Percentiles rank a stretch among this genome's conserved stretches.
phyloP scores from a whole-genome alignment of 2,113 vertebrate species.

The Sylvietta virens region DNA sequence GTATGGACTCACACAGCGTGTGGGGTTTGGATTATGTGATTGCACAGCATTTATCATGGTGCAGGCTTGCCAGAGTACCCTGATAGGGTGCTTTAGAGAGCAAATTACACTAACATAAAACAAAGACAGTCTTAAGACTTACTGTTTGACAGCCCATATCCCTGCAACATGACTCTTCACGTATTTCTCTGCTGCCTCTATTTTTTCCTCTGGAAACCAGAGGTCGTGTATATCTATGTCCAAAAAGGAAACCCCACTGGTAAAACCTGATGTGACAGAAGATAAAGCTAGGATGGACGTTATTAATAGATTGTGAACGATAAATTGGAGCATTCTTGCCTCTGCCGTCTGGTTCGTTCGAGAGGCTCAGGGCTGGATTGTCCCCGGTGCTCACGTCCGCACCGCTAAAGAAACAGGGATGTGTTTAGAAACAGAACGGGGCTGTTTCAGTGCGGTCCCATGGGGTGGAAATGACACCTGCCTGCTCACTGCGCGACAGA shows the following conservation, averaged over 20 bases:
- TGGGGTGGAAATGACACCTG: background rate
- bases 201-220: background rate
- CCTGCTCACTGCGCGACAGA: rapidly evolving
- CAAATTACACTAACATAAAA: background rate
- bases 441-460: background rate
- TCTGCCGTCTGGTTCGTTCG: rapidly evolving
- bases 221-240: background rate
- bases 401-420: rapidly evolving
- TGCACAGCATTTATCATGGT: background rate
- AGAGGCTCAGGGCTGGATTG: background rate
- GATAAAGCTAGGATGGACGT: background rate
- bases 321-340: background rate
- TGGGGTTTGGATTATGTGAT: background rate
- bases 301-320: background rate
- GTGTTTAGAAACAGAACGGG: background rate
- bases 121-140: background rate
- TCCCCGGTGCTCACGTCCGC: rapidly evolving
- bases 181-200: rapidly evolving
- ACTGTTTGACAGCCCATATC: background rate
- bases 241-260: background rate
- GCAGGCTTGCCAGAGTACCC: background rate
- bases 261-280: background rate
- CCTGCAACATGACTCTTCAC: rapidly evolving
- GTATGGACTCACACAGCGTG: background rate
- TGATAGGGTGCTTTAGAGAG: background rate